These are phyloP conservation scores for Mythimna loreyi DNA, from an alignment of 2,888 invertebrate species.

Conservation along the genomic window DNA sequence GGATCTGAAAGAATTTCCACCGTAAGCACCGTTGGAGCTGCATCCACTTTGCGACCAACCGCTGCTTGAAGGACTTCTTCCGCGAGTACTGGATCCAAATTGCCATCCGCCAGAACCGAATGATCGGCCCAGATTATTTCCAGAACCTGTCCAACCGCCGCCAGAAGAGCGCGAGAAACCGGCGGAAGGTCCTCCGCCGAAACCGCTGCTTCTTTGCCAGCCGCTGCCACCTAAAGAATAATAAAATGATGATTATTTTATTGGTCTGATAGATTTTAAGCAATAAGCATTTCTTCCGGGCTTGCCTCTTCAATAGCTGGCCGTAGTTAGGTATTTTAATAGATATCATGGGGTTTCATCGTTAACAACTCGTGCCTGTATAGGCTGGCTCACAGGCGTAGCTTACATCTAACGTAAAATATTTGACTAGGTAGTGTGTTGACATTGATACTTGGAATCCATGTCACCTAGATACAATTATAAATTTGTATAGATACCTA, in stretches of 20 bases:
- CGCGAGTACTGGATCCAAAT: constrained; percentile 15
- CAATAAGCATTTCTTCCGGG: too few species aligned
- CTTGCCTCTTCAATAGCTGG: too few species aligned
- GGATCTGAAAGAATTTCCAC: constrained; percentile 15
- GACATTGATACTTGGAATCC: too few species aligned
- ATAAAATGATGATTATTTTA: neutral
- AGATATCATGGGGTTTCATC: too few species aligned
- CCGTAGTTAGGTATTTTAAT: too few species aligned
- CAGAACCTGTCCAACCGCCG: constrained; percentile 53
- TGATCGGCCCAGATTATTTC: constrained; percentile 35
- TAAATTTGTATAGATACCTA: too few species aligned
- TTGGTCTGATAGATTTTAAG: neutral
- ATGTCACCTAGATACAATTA: too few species aligned
- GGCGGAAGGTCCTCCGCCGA: constrained; percentile 45
- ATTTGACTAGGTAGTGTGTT: too few species aligned
- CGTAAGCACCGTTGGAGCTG: constrained; percentile 21
- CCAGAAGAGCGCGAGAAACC: constrained; percentile 54
- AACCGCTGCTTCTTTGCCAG: constrained; percentile 67
- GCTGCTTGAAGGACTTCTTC: constrained; percentile 24
- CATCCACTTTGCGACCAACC: constrained; percentile 36
- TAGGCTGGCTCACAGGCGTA: too few species aligned
- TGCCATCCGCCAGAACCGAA: constrained; percentile 38
- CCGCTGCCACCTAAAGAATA: constrained; percentile 63
- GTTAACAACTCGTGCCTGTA: too few species aligned
- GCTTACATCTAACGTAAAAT: too few species aligned